Evolutionary conservation across 2,888 invertebrate genomes (phyloP).

Genomic region (Harpalus rufipes): DNA sequence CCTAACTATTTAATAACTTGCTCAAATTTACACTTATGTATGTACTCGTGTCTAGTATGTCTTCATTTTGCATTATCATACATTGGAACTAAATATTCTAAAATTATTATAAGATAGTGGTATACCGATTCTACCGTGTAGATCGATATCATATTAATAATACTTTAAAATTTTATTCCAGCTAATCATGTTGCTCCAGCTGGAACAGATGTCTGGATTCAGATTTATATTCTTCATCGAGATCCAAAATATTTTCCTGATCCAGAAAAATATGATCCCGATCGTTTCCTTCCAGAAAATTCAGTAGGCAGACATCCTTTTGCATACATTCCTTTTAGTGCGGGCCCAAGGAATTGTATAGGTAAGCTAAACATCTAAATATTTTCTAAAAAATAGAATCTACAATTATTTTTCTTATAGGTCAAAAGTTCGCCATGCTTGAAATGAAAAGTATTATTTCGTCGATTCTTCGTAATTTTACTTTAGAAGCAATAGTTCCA

Average conservation of each 20-base stretch:
- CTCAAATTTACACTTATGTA: no score
- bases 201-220: constrained; percentile 78
- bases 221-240: constrained; percentile 83
- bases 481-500: constrained; percentile 77
- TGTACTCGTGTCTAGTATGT: no score
- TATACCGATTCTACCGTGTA: no score
- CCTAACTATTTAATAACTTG: no score
- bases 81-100: no score
- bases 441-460: constrained; percentile 82
- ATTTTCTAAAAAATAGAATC: not conserved
- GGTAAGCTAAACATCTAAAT: constrained; percentile 75
- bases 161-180: no score
- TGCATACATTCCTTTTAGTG: constrained; percentile 84
- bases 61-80: no score
- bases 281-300: constrained; percentile 84
- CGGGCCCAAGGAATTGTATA: constrained; percentile 85
- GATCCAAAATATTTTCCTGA: constrained; percentile 82
- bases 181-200: constrained; percentile 79
- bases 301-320: constrained; percentile 80
- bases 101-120: no score
- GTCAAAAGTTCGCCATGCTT: constrained; percentile 83
- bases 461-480: constrained; percentile 79
- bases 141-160: no score
- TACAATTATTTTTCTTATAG: constrained; percentile 75
- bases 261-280: constrained; percentile 84